Evolutionary conservation across 2,888 invertebrate genomes (phyloP).

Genomic region (Endotricha flammealis): DNA sequence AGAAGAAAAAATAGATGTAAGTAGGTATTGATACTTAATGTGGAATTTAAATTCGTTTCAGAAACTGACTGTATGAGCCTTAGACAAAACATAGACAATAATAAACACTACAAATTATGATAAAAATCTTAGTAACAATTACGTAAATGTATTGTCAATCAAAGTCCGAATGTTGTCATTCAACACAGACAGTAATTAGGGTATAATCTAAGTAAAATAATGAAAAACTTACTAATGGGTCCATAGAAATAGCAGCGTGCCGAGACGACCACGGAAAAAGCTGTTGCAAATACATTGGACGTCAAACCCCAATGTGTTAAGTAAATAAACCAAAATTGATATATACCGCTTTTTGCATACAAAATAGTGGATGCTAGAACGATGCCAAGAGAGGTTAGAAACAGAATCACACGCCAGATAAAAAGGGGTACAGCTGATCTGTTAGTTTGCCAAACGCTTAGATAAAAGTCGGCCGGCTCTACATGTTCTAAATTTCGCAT

Average conservation of each 20-base stretch:
- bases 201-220: too few species aligned
- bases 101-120: too few species aligned
- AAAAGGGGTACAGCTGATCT: constrained; percentile 57
- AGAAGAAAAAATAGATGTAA: too few species aligned
- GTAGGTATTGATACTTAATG: too few species aligned
- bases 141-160: too few species aligned
- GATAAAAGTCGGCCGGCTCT: constrained; percentile 56
- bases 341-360: constrained; percentile 39
- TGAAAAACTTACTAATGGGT: constrained; percentile 62
- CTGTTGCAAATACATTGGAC: constrained; percentile 46
- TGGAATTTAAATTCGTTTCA: too few species aligned
- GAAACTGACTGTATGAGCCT: too few species aligned
- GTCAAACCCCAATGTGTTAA: constrained; percentile 76
- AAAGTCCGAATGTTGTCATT: too few species aligned
- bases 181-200: too few species aligned
- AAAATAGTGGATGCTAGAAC: constrained; percentile 47
- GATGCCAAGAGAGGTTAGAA: constrained; percentile 49
- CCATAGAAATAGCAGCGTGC: constrained; percentile 53
- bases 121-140: too few species aligned
- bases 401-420: constrained; percentile 52
- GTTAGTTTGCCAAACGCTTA: constrained; percentile 63
- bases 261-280: constrained; percentile 53
- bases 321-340: constrained; percentile 69
- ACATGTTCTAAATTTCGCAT: constrained; percentile 55
- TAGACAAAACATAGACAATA: too few species aligned